Conservation (phyloP, 1,140 invertebrate species). For the Streblospio benedicti region DNA sequence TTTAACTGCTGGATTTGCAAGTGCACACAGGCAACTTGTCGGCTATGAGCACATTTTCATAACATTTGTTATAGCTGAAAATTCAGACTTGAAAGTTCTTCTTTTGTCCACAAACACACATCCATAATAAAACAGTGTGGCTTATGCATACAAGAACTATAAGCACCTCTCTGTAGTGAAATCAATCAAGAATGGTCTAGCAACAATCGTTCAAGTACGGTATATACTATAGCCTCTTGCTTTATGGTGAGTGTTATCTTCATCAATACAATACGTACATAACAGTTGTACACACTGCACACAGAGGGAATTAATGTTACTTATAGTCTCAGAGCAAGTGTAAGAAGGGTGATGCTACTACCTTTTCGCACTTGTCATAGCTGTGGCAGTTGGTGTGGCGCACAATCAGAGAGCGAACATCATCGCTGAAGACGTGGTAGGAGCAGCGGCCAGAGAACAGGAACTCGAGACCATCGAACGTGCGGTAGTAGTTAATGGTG, state of each 20-base stretch:
- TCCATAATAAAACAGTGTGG: too few relatives aligned
- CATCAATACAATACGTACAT: not conserved
- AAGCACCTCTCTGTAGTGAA: too few relatives aligned
- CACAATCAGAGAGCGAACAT: not conserved
- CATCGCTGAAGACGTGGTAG: not conserved
- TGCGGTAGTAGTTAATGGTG: constrained; percentile 1
- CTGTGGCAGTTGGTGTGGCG: not conserved
- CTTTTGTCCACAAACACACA: too few relatives aligned
- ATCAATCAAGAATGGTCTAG: not conserved
- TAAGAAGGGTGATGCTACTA: not conserved
- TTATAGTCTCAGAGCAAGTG: not conserved
- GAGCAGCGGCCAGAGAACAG: constrained; percentile 6
- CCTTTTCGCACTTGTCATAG: not conserved
- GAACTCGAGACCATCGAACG: constrained; percentile 8
- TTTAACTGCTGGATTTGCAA: too few relatives aligned
- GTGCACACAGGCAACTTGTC: too few relatives aligned
- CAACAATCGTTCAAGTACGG: not conserved
- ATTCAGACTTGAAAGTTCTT: too few relatives aligned
- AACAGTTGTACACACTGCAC: not conserved
- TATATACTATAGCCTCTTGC: not conserved
- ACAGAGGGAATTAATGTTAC: not conserved
- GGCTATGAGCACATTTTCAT: too few relatives aligned
- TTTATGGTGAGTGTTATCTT: not conserved
- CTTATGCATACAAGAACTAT: too few relatives aligned
- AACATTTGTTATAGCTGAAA: too few relatives aligned